Percentiles rank a stretch among this genome's conserved stretches.
These are phyloP conservation scores for Torymus texanus DNA, from an alignment of 2,888 invertebrate genomes.

Conservation along the genomic window DNA sequence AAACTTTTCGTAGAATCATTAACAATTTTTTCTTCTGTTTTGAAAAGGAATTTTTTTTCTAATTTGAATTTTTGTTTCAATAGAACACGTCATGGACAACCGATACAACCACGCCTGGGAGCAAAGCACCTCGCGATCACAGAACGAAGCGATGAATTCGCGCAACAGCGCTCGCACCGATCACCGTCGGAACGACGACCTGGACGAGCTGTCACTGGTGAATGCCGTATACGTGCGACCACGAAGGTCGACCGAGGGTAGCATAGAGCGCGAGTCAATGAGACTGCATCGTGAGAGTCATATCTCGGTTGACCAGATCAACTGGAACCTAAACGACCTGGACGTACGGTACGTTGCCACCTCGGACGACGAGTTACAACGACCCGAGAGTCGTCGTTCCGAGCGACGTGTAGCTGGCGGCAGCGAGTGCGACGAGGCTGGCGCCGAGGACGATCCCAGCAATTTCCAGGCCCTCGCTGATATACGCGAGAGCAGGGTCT, in stretches of 20 bases:
- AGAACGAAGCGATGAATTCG: slow-evolving; percentile 64
- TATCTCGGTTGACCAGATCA: slow-evolving; percentile 26
- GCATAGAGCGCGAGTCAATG: slow-evolving; percentile 16
- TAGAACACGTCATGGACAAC: slow-evolving; percentile 49
- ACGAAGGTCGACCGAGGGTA: slow-evolving; percentile 8
- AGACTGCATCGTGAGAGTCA: slow-evolving; percentile 30
- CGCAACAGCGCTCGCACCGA: slow-evolving; percentile 63
- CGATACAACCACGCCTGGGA: slow-evolving; percentile 11
- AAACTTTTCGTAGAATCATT: too few relatives aligned
- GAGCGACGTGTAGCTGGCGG: background rate
- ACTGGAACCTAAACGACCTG: slow-evolving; percentile 32
- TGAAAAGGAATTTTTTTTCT: background rate
- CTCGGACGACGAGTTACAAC: background rate
- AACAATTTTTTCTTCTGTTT: too few relatives aligned
- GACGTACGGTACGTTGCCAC: slow-evolving; percentile 19
- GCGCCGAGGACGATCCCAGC: slow-evolving; percentile 59
- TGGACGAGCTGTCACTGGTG: background rate
- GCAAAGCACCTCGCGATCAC: slow-evolving; percentile 28
- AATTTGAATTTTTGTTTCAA: slow-evolving; percentile 11
- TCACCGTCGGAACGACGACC: slow-evolving; percentile 6
- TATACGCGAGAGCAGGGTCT: slow-evolving; percentile 71
- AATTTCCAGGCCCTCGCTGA: slow-evolving; percentile 70
- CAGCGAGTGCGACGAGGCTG: slow-evolving; percentile 35
- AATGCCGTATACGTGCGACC: slow-evolving; percentile 17
- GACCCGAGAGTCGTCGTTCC: background rate